Evolutionary conservation across 2,888 invertebrate species (phyloP).

Genomic region (Oscheius sp.): DNA sequence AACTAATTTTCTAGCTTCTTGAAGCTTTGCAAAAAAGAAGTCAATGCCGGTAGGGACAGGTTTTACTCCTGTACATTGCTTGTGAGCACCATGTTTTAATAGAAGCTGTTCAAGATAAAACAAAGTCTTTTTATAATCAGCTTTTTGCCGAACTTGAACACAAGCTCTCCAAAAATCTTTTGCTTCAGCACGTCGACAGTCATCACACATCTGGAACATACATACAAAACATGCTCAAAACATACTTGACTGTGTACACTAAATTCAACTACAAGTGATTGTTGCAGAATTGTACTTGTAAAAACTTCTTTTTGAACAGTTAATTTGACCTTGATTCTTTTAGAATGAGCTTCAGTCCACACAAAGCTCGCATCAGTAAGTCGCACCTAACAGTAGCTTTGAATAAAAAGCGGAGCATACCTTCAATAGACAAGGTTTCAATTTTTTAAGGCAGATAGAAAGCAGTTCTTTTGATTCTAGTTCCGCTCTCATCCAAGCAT

Average conservation of each 20-base stretch:
- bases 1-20: conserved; percentile 89
- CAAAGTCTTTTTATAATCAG: conserved; percentile 94
- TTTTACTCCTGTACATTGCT: conserved; percentile 62
- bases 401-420: conserved; percentile 17
- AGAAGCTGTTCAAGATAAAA: conserved; percentile 96
- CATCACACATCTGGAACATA: conserved; percentile 96
- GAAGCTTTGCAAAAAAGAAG: conserved; percentile 84
- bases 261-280: conserved; percentile 93
- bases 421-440: conserved; percentile 75
- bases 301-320: conserved; percentile 93
- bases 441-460: conserved; percentile 85
- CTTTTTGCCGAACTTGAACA: conserved; percentile 76
- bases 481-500: conserved; percentile 80
- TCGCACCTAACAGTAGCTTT: conserved; percentile 77
- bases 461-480: conserved; percentile 75
- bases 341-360: conserved; percentile 99
- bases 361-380: conserved; percentile 94
- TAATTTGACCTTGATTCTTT: conserved; percentile 87
- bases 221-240: neutral
- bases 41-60: conserved; percentile 78
- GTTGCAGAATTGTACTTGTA: conserved; percentile 84
- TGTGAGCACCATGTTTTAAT: conserved; percentile 82
- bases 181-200: conserved; percentile 94
- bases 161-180: conserved; percentile 95
- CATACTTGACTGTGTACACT: conserved; percentile 80